phyloP scores from a whole-genome alignment of 2,797 vertebrate species.

The Myripristis murdjan region DNA sequence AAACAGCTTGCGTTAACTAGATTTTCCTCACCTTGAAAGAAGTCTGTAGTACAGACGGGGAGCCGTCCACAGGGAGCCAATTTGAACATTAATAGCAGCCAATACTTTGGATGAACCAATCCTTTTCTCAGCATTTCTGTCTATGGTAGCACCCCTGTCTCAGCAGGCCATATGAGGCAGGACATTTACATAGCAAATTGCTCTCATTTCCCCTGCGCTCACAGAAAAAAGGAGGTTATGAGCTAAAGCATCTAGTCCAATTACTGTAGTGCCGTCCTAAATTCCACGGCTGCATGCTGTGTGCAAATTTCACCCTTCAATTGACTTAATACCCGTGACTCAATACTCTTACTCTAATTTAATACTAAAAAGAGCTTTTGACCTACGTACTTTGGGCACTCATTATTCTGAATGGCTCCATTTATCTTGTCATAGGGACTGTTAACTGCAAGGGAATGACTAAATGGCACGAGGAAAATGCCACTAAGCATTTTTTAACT shows the following conservation, averaged over 20 bases:
- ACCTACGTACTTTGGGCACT: constrained; percentile 52
- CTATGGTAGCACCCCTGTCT: background rate
- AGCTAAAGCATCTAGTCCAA: constrained; percentile 54
- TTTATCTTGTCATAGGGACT: constrained; percentile 51
- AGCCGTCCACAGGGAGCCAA: constrained; percentile 4
- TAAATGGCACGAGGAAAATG: constrained; percentile 38
- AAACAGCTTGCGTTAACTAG: background rate
- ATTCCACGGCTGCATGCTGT: constrained; percentile 50
- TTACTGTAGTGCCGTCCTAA: constrained; percentile 48
- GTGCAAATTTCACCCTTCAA: constrained; percentile 66
- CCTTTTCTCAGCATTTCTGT: background rate
- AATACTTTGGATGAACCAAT: constrained; percentile 2
- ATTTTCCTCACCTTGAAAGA: background rate
- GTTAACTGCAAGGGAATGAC: constrained; percentile 31
- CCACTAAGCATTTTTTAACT: constrained; percentile 39
- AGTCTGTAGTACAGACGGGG: background rate
- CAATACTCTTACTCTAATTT: constrained; percentile 60
- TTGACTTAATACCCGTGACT: constrained; percentile 68
- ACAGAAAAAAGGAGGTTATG: constrained; percentile 34
- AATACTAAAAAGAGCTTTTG: constrained; percentile 69
- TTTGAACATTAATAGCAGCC: constrained; percentile 16
- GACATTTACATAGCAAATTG: constrained; percentile 48
- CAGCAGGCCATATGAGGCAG: constrained; percentile 15
- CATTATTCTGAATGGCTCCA: constrained; percentile 59
- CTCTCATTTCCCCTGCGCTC: constrained; percentile 22